These are phyloP conservation scores for Chloroceryle inda DNA, from an alignment of 2,797 vertebrate genomes.

Conservation along the genomic window DNA sequence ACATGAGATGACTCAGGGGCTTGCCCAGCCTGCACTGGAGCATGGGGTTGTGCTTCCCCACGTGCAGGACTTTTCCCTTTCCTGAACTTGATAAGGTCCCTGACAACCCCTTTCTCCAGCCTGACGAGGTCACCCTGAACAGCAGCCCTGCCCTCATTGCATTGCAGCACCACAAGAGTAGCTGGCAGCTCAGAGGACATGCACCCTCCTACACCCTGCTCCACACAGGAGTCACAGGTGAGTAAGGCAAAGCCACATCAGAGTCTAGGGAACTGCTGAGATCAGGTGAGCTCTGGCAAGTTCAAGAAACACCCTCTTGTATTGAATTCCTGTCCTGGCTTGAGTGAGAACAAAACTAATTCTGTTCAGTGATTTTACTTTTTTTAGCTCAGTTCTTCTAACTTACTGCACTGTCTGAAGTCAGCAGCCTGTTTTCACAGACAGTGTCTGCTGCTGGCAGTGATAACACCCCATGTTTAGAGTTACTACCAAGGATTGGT, in stretches of 20 bases:
- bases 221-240: fast-evolving
- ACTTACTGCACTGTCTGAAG: too few species aligned
- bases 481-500: too few species aligned
- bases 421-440: too few species aligned
- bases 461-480: too few species aligned
- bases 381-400: too few species aligned
- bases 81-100: not conserved
- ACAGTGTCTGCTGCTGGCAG: too few species aligned
- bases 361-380: too few species aligned
- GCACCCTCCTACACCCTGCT: too few species aligned
- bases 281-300: not conserved
- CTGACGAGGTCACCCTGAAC: fast-evolving
- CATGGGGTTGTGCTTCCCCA: fast-evolving
- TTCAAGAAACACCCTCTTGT: not conserved
- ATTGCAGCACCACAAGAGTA: fast-evolving
- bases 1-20: not conserved
- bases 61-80: not conserved
- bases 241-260: not conserved
- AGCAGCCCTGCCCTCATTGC: not conserved
- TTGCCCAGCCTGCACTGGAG: not conserved
- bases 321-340: too few species aligned
- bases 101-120: not conserved
- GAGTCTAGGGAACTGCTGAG: not conserved
- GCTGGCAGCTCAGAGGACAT: not conserved
- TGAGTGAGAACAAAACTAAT: too few species aligned